These are phyloP conservation scores for Boulengeromyrus knoepffleri DNA, from an alignment of 2,113 vertebrate genomes.

Conservation along the genomic window DNA sequence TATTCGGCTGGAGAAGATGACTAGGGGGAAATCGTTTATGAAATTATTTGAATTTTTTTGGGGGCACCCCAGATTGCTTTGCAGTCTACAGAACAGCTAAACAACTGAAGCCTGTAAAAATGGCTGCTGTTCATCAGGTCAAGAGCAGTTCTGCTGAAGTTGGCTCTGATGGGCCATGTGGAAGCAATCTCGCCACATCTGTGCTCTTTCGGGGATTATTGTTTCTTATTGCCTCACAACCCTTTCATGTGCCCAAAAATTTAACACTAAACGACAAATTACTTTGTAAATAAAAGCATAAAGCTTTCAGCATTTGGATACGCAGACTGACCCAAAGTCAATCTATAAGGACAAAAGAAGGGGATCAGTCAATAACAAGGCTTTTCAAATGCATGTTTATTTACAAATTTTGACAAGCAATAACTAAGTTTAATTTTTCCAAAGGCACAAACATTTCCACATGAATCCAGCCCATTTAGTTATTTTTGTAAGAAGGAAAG, in stretches of 20 bases:
- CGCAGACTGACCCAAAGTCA: constrained; percentile 61
- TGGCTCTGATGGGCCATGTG: constrained; percentile 61
- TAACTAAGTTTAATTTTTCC: constrained; percentile 56
- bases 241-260: constrained; percentile 88
- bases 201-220: constrained; percentile 76
- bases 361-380: constrained; percentile 47
- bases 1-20: constrained; percentile 47
- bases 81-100: constrained; percentile 82
- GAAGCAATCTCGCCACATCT: constrained; percentile 80
- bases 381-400: constrained; percentile 56
- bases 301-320: constrained; percentile 45
- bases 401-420: not conserved
- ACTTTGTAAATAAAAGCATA: constrained; percentile 78
- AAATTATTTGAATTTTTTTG: constrained; percentile 86
- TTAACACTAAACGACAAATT: constrained; percentile 89
- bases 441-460: constrained; percentile 69
- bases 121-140: constrained; percentile 70
- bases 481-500: constrained; percentile 30
- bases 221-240: constrained; percentile 41
- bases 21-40: constrained; percentile 84
- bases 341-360: constrained; percentile 68
- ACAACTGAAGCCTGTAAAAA: constrained; percentile 86
- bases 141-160: constrained; percentile 62
- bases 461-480: constrained; percentile 48
- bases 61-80: constrained; percentile 87